Evolutionary conservation across 1,140 invertebrate species (phyloP).

Genomic region (Scylla paramamosain): DNA sequence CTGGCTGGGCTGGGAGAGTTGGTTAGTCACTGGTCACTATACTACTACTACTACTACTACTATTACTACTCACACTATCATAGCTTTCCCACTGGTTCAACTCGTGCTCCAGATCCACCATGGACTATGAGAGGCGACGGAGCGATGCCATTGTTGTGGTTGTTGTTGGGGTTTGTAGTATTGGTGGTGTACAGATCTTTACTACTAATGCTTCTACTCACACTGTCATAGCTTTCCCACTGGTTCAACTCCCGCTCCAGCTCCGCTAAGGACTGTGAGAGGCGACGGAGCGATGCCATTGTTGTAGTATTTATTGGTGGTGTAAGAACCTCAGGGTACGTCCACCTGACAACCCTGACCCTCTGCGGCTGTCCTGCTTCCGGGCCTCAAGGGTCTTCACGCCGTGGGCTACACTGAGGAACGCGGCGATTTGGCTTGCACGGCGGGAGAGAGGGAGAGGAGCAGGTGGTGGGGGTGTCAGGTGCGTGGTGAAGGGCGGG

Average conservation of each 20-base stretch:
- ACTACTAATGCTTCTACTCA: conserved; percentile 24
- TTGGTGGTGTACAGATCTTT: no score
- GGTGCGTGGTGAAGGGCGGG: background rate
- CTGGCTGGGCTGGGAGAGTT: no score
- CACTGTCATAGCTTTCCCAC: conserved; percentile 58
- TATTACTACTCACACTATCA: background rate
- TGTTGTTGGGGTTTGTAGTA: background rate
- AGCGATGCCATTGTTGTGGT: conserved; percentile 36
- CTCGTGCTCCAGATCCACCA: conserved; percentile 56
- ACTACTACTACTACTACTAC: no score
- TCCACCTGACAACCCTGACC: background rate
- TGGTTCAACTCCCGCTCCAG: conserved; percentile 59
- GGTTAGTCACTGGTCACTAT: no score
- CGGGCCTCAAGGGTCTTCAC: background rate
- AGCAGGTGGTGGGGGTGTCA: background rate
- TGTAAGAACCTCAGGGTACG: background rate
- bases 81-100: conserved; percentile 55
- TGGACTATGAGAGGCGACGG: conserved; percentile 48
- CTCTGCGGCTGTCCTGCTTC: background rate
- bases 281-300: conserved; percentile 45
- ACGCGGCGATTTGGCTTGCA: background rate
- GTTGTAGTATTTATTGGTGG: background rate
- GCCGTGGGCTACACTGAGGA: background rate
- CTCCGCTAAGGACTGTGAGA: conserved; percentile 59
- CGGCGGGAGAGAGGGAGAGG: background rate